Evolutionary conservation across 2,797 vertebrate genomes (phyloP), one percentile per base, ranked within the genome.

Genomic region (Valencia hispanica): DNA sequence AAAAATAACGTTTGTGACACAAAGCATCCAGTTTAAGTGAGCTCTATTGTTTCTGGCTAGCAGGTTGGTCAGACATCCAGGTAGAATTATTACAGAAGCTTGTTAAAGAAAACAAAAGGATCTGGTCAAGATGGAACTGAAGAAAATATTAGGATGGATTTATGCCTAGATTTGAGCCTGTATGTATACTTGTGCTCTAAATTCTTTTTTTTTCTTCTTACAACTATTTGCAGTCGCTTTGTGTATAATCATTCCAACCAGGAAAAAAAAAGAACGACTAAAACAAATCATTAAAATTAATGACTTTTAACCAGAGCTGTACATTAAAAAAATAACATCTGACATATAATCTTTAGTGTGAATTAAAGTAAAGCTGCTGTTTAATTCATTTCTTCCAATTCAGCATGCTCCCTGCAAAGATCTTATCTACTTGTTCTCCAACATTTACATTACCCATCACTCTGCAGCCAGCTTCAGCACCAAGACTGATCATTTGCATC

Each of bases 311-410:
- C 59, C 32, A 20, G 32, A 61, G 59, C 10, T 34, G 43, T 45
- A 45, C n/a, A n/a, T n/a, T n/a, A 45, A 61, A 18, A 4, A 61
- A 8, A 61, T 34, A 34, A 30, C 59, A 20, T 61, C 59, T 34
- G 32, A 34, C 17, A 5, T 20, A n/a, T 30, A 45, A 57, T 75
- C 25, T 12, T 48, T 2, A 45, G 57, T 69, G 22, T 75, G 15
- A 15, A 43, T 79, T 8, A 43, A 74, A 9, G 30, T 55, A 14
- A 73, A 61, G 34, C 36, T 63, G 72, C 30, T 74, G 68, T 15
- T 47, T 47, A 1, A 15, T 47, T 34, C 7, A 36, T 34, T 63
- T 63, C 32, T 32, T 36, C 57, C 57, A 32, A 32, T 6, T 59
- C 32, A 17, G 36, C 27, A 30, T 8, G 55, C 27, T 32, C 55